Evolutionary conservation across 2,888 invertebrate genomes (phyloP).

Genomic region (Exephanes ischioxanthus): DNA sequence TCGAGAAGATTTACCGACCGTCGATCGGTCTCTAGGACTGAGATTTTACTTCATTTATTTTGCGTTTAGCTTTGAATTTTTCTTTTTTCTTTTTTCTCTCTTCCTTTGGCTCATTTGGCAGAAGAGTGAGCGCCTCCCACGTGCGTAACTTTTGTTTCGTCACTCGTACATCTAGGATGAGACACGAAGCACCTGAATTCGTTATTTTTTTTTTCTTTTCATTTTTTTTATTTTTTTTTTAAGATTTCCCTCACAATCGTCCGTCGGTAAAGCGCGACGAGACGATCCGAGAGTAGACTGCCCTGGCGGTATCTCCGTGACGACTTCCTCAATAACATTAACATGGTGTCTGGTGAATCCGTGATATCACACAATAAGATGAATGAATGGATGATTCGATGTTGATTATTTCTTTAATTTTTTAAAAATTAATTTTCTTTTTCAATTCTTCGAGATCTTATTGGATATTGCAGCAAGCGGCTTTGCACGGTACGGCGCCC

Average conservation of each 20-base stretch:
- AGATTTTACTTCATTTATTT: not conserved
- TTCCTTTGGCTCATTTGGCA: conserved; percentile 11
- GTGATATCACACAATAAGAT: not conserved
- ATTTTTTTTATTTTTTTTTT: not conserved
- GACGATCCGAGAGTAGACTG: conserved; percentile 1
- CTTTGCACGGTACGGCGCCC: conserved; percentile 79
- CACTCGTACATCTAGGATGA: conserved; percentile 21
- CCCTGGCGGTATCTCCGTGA: not conserved
- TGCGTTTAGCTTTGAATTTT: not conserved
- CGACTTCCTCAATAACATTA: not conserved
- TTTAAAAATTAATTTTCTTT: conserved; percentile 9
- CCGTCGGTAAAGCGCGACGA: conserved; percentile 5
- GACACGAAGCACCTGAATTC: conserved; percentile 50
- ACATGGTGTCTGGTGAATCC: not conserved
- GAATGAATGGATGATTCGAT: conserved; percentile 7
- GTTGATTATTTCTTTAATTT: conserved; percentile 15
- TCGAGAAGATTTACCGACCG: conserved; percentile 2
- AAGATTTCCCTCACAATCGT: not conserved
- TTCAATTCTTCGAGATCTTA: conserved; percentile 68
- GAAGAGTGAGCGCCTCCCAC: conserved; percentile 12
- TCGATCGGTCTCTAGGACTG: not conserved
- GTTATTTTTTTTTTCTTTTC: not conserved
- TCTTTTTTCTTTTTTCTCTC: conserved; percentile 3
- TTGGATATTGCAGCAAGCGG: conserved; percentile 82
- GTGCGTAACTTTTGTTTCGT: not conserved